Base-by-base conservation (phyloP, 2,113 vertebrate genomes). In the Leptobrachium leishanense region DNA sequence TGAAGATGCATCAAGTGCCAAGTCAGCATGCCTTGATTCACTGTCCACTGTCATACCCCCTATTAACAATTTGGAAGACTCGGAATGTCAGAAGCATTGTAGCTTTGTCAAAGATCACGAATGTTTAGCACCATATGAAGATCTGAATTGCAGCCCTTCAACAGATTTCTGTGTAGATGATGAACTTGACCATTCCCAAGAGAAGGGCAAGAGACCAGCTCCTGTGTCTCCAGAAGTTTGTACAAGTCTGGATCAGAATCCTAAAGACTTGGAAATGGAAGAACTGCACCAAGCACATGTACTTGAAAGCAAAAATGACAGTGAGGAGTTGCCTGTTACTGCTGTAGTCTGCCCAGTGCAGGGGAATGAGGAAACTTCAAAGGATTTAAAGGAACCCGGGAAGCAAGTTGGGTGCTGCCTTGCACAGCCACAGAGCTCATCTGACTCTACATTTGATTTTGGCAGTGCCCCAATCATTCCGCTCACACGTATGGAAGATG, bases 11-110 rank as follows among this genome's bases (percentile, higher is more conserved):
- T 11, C 9, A 55, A 5, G n/a, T 77, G 67, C 76, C 76, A 62
- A 70, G 63, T 31, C 55, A 63, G 75, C 62, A 63, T 71, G 42
- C 68, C 43, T 54, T 57, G 10, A 10, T 68, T 76, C 53, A 20
- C 41, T 8, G n/a, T 31, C 5, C 41, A 39, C 42, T 41, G 50
- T 3, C 12, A 41, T 68, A 68, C 44, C 44, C 54, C 7, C 46
- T 13, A 6, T 41, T n/a, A 65, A 42, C 40, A 4, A 20, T 15
- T 68, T 13, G 41, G 8, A 39, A 6, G 13, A 6, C 41, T 44
- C 5, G 1, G 75, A 62, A 70, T 63, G 76, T 77, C 54, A 39
- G 3, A 50, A 54, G 8, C 12, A 62, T 10, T 9, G 15, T 6
- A n/a, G 7, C 20, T 63, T 66, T 70, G 43, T 42, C 76, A 77